Conservation (phyloP, 2,888 invertebrate genomes). For the Abscondita cerata region DNA sequence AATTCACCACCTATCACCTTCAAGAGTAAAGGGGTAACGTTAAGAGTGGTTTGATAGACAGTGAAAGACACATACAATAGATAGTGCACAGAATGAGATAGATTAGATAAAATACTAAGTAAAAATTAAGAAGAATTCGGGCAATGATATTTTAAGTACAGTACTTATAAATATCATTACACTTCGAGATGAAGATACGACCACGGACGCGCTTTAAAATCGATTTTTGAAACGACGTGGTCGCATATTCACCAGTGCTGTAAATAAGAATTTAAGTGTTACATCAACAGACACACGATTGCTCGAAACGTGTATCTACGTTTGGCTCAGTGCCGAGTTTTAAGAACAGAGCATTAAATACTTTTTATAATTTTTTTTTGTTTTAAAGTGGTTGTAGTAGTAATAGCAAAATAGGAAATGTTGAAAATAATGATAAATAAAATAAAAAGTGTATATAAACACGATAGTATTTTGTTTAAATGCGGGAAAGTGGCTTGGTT, state of each 20-base stretch:
- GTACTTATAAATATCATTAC: slow-evolving; percentile 11
- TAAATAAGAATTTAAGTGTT: slow-evolving; percentile 47
- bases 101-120: slow-evolving; percentile 63
- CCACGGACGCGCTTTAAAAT: too few relatives aligned
- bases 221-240: too few relatives aligned
- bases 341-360: slow-evolving; percentile 54
- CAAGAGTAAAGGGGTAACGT: slow-evolving; percentile 89
- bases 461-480: slow-evolving; percentile 29
- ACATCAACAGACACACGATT: slow-evolving; percentile 59
- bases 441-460: slow-evolving; percentile 20
- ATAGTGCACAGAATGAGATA: slow-evolving; percentile 60
- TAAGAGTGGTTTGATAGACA: slow-evolving; percentile 71
- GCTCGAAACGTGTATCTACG: slow-evolving; percentile 59
- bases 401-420: slow-evolving; percentile 14
- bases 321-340: slow-evolving; percentile 57
- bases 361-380: slow-evolving; percentile 15
- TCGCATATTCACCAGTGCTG: slow-evolving; percentile 48
- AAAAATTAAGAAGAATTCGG: slow-evolving; percentile 46
- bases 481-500: slow-evolving; percentile 34
- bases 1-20: slow-evolving; percentile 99
- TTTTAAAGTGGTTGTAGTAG: slow-evolving; percentile 15
- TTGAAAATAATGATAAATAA: slow-evolving; percentile 20
- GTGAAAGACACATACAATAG: slow-evolving; percentile 61
- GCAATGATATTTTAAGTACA: slow-evolving; percentile 19
- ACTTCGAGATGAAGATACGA: slow-evolving; percentile 26